Base-by-base conservation (phyloP, 1,140 invertebrate genomes). In the Cotesia glomerata region DNA sequence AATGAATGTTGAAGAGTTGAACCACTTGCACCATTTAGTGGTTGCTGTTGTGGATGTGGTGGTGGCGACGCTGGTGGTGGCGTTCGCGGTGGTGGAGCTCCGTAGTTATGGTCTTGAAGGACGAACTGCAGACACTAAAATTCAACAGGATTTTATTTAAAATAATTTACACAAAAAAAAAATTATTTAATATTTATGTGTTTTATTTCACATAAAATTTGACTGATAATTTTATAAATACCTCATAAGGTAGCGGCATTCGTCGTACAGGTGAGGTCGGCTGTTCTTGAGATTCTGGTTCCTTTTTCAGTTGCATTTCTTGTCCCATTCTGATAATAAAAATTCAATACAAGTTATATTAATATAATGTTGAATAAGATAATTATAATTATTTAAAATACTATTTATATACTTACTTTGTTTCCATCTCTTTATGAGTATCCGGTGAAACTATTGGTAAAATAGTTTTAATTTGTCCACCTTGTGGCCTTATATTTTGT, bases 101-200 rank as follows among this genome's bases (percentile, higher is more conserved):
- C 92, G 84, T 95, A 95, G 73, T 94, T 95, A 77, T 95, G 94
- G 88, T 95, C 94, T 88, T 94, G 89, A 54, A 93, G 87, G n/a
- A 92, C 90, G 72, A 91, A 91, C 82, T 92, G 90, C 52, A 90
- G 78, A 80, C 88, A 89, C 83, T 89, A 78, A n/a, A 85, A 86
- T 71, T 78, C 77, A 68, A 88, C 76, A 58, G 82, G 79, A 34
- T 75, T 77, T 73, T 80, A 34, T 64, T 75, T 85, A 78, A 78
- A 85, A 82, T 71, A 85, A 85, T 78, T 26, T 26, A 26, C 26
- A 26, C 3, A 26, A 26, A 26, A 26, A 26, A 26, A 26, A 26
- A 26, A 0, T 26, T 26, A 26, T 2, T 26, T 2, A 26, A 26
- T 26, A 26, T 26, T 26, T 26, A 26, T 26, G 3, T 26, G 1